A percentile compares a stretch with the other conserved stretches of the same genome.
These are phyloP conservation scores for Numenius phaeopus DNA, from an alignment of 2,797 vertebrate species.

Conservation along the genomic window DNA sequence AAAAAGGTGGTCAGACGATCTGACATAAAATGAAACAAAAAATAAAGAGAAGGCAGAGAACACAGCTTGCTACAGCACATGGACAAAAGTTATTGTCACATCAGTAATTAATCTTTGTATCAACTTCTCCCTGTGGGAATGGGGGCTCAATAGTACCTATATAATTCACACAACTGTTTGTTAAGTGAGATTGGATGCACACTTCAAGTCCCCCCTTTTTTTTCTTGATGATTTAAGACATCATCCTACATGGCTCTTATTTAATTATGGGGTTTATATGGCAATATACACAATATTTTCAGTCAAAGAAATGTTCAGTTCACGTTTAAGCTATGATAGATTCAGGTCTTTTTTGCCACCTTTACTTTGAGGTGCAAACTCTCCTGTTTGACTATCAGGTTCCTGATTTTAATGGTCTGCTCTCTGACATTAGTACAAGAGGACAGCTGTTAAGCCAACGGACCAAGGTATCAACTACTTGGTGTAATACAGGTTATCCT, in stretches of 20 bases:
- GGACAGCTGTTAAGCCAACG: not conserved
- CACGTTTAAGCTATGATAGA: not conserved
- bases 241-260: not conserved
- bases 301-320: not conserved
- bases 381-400: not conserved
- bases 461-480: not conserved
- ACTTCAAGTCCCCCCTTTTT: not conserved
- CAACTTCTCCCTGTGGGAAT: not conserved
- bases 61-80: not conserved
- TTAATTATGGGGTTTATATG: not conserved
- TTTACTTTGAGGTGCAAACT: not conserved
- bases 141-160: not conserved
- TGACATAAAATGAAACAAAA: not conserved
- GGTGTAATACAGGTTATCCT: not conserved
- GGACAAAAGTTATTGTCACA: not conserved
- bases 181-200: not conserved
- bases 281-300: not conserved
- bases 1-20: not conserved
- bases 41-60: not conserved
- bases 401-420: not conserved
- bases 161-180: not conserved
- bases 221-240: not conserved
- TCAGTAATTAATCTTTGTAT: not conserved
- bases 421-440: not conserved
- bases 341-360: not conserved